Percentiles rank a stretch among this genome's conserved stretches.
Conservation (phyloP, 2,888 invertebrate genomes). For the Ariolimax columbianus region DNA sequence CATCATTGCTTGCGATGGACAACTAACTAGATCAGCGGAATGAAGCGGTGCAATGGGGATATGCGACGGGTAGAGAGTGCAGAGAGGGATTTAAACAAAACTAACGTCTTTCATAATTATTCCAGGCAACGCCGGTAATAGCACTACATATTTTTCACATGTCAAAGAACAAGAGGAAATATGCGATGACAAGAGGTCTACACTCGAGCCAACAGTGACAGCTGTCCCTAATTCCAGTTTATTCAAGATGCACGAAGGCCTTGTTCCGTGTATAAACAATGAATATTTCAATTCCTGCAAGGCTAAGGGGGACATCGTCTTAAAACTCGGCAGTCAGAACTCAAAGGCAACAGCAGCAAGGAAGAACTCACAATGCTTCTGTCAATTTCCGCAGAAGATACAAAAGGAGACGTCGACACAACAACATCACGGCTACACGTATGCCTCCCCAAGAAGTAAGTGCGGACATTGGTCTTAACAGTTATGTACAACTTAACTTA, state of each 20-base stretch:
- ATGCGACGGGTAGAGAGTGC: too few relatives aligned
- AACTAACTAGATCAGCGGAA: too few relatives aligned
- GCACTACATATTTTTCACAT: too few relatives aligned
- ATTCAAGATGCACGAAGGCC: background rate
- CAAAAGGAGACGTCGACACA: background rate
- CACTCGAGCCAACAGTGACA: background rate
- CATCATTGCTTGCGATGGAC: too few relatives aligned
- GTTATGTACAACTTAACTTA: too few relatives aligned
- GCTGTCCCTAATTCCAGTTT: background rate
- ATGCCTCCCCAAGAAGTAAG: constrained; percentile 11
- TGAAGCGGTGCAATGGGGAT: too few relatives aligned
- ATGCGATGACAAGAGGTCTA: background rate
- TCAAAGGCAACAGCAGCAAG: background rate
- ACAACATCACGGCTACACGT: constrained; percentile 2
- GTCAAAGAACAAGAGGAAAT: too few relatives aligned
- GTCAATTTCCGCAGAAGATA: background rate
- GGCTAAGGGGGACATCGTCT: background rate
- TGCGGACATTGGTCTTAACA: background rate
- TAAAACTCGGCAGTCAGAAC: background rate
- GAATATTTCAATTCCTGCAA: background rate
- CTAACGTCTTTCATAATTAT: too few relatives aligned
- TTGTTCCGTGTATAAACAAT: background rate
- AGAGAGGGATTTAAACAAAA: too few relatives aligned
- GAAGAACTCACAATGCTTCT: background rate
- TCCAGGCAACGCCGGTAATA: too few relatives aligned